Conservation (phyloP, 2,797 vertebrate species). For the Coranthus polyacanthus region DNA sequence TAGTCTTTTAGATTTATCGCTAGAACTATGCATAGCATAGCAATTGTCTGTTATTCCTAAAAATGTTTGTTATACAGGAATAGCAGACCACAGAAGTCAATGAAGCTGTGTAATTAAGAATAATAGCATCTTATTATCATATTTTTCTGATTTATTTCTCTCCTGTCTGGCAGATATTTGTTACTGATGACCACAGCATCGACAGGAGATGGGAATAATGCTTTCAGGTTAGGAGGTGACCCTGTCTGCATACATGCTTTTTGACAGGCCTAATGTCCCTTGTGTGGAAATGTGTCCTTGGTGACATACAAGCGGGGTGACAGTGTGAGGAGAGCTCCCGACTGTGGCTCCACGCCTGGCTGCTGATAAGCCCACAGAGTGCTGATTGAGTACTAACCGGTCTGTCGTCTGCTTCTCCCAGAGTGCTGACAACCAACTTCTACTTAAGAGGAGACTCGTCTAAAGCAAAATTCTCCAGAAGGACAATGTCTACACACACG, state of each 20-base stretch:
- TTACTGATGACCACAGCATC: constrained; percentile 15
- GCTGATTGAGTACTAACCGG: constrained; percentile 56
- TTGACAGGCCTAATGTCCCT: constrained; percentile 47
- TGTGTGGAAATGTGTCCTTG: constrained; percentile 41
- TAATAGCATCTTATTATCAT: not conserved
- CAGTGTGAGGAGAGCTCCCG: constrained; percentile 49
- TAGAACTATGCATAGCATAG: no score
- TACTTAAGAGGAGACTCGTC: constrained; percentile 37
- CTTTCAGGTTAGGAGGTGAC: constrained; percentile 27
- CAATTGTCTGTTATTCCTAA: no score
- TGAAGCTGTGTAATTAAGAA: not conserved
- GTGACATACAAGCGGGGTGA: constrained; percentile 55
- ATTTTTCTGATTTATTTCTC: not conserved
- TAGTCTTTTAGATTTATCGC: no score
- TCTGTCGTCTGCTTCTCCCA: constrained; percentile 47
- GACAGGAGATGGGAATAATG: constrained; percentile 17
- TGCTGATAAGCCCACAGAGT: constrained; percentile 62
- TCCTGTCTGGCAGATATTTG: constrained; percentile 12
- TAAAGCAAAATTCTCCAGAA: constrained; percentile 24
- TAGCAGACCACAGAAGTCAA: no score
- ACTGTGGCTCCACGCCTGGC: constrained; percentile 35
- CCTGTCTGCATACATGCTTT: constrained; percentile 9
- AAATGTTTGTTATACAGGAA: no score
- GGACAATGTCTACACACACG: constrained; percentile 21
- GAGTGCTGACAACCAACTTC: constrained; percentile 62